A percentile compares a stretch with the other conserved stretches of the same genome.
Conservation (phyloP, 37 sponge, comb jelly and placozoan genomes). For the Spongilla lacustris region DNA sequence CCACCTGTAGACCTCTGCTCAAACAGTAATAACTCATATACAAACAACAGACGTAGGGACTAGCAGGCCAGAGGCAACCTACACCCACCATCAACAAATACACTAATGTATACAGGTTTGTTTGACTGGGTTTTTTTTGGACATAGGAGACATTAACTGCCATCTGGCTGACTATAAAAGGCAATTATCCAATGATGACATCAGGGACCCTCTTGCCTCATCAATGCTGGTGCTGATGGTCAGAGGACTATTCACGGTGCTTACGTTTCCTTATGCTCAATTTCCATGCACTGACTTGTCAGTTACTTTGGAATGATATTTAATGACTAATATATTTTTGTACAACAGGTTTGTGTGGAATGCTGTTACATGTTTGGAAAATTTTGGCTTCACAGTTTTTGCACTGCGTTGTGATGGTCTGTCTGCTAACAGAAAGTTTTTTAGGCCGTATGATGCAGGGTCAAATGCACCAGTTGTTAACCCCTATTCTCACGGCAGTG, state of each 20-base stretch:
- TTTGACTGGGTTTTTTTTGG: too few species aligned
- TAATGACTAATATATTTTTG: too few species aligned
- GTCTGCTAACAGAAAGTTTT: constrained; percentile 21
- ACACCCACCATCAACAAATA: too few species aligned
- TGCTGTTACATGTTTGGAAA: constrained; percentile 1
- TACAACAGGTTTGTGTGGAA: constrained; percentile 10
- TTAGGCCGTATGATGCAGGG: not conserved
- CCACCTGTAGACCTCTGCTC: too few species aligned
- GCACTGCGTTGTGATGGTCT: constrained; percentile 25
- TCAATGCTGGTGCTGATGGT: constrained; percentile 16
- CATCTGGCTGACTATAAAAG: not conserved
- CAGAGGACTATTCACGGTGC: not conserved
- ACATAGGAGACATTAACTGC: constrained; percentile 23
- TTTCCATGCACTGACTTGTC: not conserved
- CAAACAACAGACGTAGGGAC: too few species aligned
- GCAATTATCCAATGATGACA: not conserved
- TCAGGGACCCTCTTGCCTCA: not conserved
- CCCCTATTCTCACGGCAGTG: too few species aligned
- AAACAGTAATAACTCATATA: too few species aligned
- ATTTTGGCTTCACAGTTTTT: not conserved
- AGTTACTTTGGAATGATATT: too few species aligned
- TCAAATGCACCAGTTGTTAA: too few species aligned
- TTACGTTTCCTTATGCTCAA: constrained; percentile 24
- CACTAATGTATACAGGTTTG: too few species aligned
- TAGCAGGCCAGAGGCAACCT: too few species aligned